phyloP scores from a whole-genome alignment of 2,113 vertebrate species.

The Zeus faber region DNA sequence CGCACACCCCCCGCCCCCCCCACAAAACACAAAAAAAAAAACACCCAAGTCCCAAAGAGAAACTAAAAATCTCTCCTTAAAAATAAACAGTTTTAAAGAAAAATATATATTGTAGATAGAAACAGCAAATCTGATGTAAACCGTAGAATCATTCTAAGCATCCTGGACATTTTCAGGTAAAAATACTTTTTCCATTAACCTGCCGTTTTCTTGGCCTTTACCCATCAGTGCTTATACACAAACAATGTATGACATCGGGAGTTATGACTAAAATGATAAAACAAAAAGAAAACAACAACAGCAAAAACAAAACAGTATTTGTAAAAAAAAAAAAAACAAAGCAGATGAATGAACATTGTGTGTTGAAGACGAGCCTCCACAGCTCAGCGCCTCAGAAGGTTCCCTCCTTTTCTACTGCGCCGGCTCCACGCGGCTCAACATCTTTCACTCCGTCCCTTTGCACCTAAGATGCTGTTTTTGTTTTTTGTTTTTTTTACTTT shows the following conservation, averaged over 20 bases:
- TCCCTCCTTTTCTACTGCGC: conserved; percentile 68
- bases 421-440: conserved; percentile 27
- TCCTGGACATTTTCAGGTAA: conserved; percentile 59
- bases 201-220: conserved; percentile 44
- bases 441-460: background rate
- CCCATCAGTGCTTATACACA: conserved; percentile 60
- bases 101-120: conserved; percentile 55
- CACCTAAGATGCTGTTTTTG: background rate
- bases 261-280: conserved; percentile 59
- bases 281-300: conserved; percentile 54
- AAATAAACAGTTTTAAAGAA: conserved; percentile 61
- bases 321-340: conserved; percentile 47
- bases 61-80: too few relatives aligned
- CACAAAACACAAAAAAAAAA: conserved; percentile 7
- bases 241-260: conserved; percentile 64
- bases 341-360: conserved; percentile 50
- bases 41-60: conserved; percentile 22
- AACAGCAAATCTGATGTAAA: conserved; percentile 65
- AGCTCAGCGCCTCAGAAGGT: conserved; percentile 62
- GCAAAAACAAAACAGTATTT: conserved; percentile 50
- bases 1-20: conserved; percentile 17
- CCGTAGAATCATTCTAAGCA: conserved; percentile 57
- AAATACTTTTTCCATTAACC: conserved; percentile 42
- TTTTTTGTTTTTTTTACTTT: background rate
- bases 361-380: conserved; percentile 38